Evolutionary conservation across 2,888 invertebrate genomes (phyloP), one percentile per base, ranked within the genome.

Genomic region (Loripinus fragilis): DNA sequence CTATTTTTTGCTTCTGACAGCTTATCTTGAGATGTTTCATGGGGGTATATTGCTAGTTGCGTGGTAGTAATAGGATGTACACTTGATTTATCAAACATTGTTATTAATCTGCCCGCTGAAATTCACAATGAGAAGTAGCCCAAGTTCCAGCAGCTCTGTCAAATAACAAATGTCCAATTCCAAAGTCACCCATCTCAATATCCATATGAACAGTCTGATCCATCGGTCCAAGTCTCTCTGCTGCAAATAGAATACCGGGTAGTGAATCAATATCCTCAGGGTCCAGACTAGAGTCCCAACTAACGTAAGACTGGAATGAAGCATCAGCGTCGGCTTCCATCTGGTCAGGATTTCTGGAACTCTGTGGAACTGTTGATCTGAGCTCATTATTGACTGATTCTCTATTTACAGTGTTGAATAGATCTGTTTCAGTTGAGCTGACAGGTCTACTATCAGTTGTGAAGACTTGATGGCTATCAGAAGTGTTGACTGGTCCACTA

Each of bases 141-240:
- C 80, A 83, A 0, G 83, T 81, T 5, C 80, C 81, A 33, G 83
- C 78, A 17, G 80, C 79, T n/a, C 80, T 60, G 66, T 83, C 83
- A 83, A 83, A 83, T 70, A 81, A 66, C 60, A 81, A 67, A 42
- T 83, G 83, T 45, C 83, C 83, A n/a, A 83, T 69, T 12, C 83
- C 83, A 80, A 83, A 80, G 42, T 83, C 83, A 30, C 83, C 83
- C 83, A 83, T 83, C 66, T 83, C 83, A 3, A 83, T 78, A 50
- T 83, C 83, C n/a, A 83, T 48, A 70, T 80, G 66, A n/a, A 73
- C 73, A 7, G 80, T 50, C 70, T 83, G 80, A 38, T 83, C 78
- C 25, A 78, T 80, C 10, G 83, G 83, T 45, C 78, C 55, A 28
- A 83, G 48, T 25, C 50, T 48, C 60, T 83, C 69, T 1, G 83